Conservation (phyloP, 1,140 invertebrate species). For the Oscheius sp. region DNA sequence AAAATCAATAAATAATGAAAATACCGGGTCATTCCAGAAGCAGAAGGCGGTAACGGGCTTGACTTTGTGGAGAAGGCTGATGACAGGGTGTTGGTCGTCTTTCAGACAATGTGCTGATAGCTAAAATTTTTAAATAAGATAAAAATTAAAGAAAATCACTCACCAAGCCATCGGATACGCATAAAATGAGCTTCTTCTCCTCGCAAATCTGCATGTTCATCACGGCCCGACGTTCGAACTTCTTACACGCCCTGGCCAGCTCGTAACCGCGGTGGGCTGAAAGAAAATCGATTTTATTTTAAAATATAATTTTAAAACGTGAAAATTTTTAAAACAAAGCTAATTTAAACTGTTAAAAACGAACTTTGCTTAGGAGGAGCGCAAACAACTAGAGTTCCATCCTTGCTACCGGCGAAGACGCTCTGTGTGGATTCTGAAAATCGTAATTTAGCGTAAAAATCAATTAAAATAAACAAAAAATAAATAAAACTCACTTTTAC, state of each 20-base stretch:
- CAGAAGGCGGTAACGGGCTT: constrained; percentile 7
- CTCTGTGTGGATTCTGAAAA: constrained; percentile 28
- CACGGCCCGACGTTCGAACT: constrained; percentile 11
- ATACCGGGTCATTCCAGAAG: neutral
- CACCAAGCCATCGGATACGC: constrained; percentile 16
- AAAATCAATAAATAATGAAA: neutral
- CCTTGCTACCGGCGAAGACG: constrained; percentile 14
- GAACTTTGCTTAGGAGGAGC: neutral
- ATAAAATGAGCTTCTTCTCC: constrained; percentile 15
- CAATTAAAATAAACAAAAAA: neutral
- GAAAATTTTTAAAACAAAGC: neutral
- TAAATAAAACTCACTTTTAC: constrained; percentile 1
- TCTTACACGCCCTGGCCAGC: neutral
- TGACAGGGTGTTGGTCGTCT: constrained; percentile 15
- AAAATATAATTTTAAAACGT: no score
- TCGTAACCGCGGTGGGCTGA: constrained; percentile 2
- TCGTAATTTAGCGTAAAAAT: no score
- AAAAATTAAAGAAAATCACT: neutral
- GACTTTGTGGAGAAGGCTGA: constrained; percentile 9
- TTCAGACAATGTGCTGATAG: constrained; percentile 19
- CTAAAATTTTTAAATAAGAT: neutral
- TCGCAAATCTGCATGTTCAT: constrained; percentile 8
- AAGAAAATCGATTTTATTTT: neutral
- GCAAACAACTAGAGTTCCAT: constrained; percentile 17
- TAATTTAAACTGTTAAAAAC: neutral